Evolutionary conservation across 2,888 invertebrate species (phyloP), one percentile per base, ranked within the genome.

Genomic region (Eristalis arbustorum): DNA sequence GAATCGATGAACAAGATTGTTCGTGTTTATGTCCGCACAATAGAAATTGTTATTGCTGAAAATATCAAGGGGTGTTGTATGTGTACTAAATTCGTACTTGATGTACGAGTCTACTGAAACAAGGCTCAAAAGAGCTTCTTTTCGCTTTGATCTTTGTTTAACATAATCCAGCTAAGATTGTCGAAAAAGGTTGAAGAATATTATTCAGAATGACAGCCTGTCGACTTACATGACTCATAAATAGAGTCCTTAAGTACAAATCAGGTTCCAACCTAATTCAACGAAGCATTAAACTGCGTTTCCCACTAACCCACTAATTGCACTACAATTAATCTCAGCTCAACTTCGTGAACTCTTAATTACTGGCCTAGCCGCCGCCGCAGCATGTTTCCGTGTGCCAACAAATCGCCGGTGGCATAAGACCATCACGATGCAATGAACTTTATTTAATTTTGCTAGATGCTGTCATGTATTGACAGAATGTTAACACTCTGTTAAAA

Each of bases 271-370:
- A n/a, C n/a, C 42, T 5, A 49, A 2, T 49, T 18, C 18, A n/a
- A n/a, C n/a, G 8, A 18, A 6, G 18, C 49, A 49, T 18, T 49
- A 49, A 14, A n/a, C 14, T 57, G n/a, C 31, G 63, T 34, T 56
- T 56, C 37, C 25, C 25, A 69, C n/a, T n/a, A n/a, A n/a, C 13
- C 34, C 22, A 57, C 28, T 71, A 77, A 77, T 66, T 76, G 59
- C 59, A 71, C 42, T 37, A 62, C 56, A 73, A 73, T 73, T 42
- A 23, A 49, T 8, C 37, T 57, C 64, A 49, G 22, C 40, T 61
- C 40, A 42, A 69, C 57, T 66, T 84, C 79, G 84, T 74, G 84
- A 74, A 74, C 84, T 71, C 22, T 74, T 61, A 62, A 74, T 84
- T 78, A 74, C 1, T 28, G 2, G 4, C 4, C 6, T 40, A 61